These are phyloP conservation scores for Machaerirhynchus nigripectus DNA, from an alignment of 2,113 vertebrate genomes.

Conservation along the genomic window DNA sequence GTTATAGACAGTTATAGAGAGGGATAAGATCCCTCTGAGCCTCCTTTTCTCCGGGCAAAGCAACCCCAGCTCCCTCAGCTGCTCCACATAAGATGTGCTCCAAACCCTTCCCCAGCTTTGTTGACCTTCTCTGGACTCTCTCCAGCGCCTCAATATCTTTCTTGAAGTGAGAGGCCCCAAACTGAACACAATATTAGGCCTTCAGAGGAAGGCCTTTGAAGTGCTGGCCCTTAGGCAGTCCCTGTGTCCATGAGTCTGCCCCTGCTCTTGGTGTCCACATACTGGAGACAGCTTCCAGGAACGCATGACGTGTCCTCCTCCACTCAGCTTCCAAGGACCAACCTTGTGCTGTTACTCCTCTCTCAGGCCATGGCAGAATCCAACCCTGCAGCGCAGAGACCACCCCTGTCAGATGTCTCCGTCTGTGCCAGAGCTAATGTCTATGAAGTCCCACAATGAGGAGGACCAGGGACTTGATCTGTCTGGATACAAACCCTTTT, in stretches of 20 bases:
- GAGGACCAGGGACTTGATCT: background rate
- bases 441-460: background rate
- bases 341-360: background rate
- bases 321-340: background rate
- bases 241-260: background rate
- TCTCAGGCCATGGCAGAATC: background rate
- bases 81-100: background rate
- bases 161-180: background rate
- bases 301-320: background rate
- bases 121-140: background rate
- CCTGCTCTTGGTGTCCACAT: background rate
- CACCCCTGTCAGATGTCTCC: rapidly evolving
- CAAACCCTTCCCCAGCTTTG: background rate
- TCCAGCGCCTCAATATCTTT: background rate
- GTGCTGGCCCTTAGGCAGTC: background rate
- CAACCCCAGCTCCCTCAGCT: background rate
- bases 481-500: background rate
- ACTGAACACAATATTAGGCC: background rate
- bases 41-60: background rate
- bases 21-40: background rate
- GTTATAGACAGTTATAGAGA: background rate
- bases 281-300: background rate
- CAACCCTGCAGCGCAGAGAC: background rate
- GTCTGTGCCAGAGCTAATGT: background rate
- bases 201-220: background rate